Base-by-base conservation (phyloP, 2,113 vertebrate genomes). In the Menura novaehollandiae region DNA sequence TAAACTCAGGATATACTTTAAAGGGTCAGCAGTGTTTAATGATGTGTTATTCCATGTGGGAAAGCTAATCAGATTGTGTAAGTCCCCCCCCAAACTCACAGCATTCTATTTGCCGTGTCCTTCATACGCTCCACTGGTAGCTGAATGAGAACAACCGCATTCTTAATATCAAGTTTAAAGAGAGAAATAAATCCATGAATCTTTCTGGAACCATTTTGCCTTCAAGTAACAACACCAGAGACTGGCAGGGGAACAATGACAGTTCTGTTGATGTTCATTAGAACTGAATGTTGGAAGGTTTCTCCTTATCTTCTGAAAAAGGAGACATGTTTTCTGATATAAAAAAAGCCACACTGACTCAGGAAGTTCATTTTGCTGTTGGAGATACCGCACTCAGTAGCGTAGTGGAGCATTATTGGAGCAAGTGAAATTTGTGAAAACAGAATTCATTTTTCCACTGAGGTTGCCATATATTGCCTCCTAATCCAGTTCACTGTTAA, bases 331-430 rank as follows among this genome's bases (percentile, higher is more conserved):
- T 88, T 87, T 88, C 9, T 22, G 27, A 37, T 68, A 60, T 13
- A 2, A 47, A 47, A n/a, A 79, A 67, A 75, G 7, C 13, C 35
- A 18, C 13, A 10, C 28, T 60, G 69, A 43, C 39, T 75, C n/a
- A 32, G 17, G 47, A 80, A 53, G 23, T 26, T 56, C 1, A 44
- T 59, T 85, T 37, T 93, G 2, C 39, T 60, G 8, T 46, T 88
- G 30, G 62, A 74, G 30, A 56, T 52, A 12, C 22, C 24, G 35
- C 13, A 23, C 4, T 44, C 2, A 3, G 18, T 24, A 66, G 15
- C 0, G 0, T 5, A 47, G 59, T 41, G 32, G 35, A 63, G 2
- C 0, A 0, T 39, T 49, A 21, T 1, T 74, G 33, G 6, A 81
- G 35, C 4, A 4, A 71, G 15, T 26, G 23, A 56, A 41, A 28